A percentile compares a stretch with the other conserved stretches of the same genome.
Evolutionary conservation across 1,140 invertebrate species (phyloP).

Genomic region (Drosophila ananassae): DNA sequence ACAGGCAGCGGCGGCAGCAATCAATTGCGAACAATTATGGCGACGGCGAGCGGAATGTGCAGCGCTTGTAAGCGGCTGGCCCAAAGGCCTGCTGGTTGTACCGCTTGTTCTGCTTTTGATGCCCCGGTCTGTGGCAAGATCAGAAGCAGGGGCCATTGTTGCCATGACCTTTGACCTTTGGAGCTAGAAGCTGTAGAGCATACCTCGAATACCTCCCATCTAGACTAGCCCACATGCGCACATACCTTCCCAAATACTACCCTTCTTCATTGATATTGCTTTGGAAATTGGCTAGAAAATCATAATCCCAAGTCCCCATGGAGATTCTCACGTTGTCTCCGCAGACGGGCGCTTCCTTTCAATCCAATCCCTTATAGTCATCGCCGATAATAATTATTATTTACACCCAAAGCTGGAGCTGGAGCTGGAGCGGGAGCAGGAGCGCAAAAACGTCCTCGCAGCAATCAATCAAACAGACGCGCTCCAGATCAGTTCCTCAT

Average conservation of each 20-base stretch:
- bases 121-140: not conserved
- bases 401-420: conserved; percentile 75
- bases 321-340: conserved; percentile 44
- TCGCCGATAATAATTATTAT: conserved; percentile 77
- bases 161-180: conserved; percentile 69
- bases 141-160: conserved; percentile 38
- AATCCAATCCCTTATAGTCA: conserved; percentile 28
- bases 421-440: conserved; percentile 14
- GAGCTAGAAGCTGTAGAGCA: conserved; percentile 36
- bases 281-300: not conserved
- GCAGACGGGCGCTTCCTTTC: conserved; percentile 17
- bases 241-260: conserved; percentile 12
- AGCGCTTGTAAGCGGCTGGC: conserved; percentile 76
- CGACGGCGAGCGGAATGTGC: conserved; percentile 69
- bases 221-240: too few species aligned
- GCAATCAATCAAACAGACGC: conserved; percentile 78
- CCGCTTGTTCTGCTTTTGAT: conserved; percentile 13
- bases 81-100: conserved; percentile 39
- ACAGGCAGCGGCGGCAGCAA: conserved; percentile 49
- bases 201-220: too few species aligned
- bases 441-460: conserved; percentile 47
- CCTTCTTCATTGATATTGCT: not conserved
- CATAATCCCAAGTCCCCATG: conserved; percentile 7
- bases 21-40: conserved; percentile 78
- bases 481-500: conserved; percentile 72